These are phyloP conservation scores for Pseudeuparius sepicola DNA, from an alignment of 2,888 invertebrate genomes.

Conservation along the genomic window DNA sequence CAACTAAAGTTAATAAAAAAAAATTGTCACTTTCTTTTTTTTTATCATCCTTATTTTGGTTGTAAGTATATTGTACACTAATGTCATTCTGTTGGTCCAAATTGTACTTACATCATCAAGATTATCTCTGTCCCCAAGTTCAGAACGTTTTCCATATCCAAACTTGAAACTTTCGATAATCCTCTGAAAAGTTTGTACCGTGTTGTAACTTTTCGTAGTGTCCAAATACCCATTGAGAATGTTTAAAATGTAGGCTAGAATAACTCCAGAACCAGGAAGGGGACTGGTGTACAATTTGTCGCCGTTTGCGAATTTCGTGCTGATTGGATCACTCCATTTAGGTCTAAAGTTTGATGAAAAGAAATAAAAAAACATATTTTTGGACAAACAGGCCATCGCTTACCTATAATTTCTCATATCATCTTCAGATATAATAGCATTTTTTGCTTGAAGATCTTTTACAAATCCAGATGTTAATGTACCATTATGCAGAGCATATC, in stretches of 20 bases:
- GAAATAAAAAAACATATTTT: too few species aligned
- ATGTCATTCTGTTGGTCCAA: too few species aligned
- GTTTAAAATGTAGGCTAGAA: slow-evolving; percentile 74
- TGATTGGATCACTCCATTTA: slow-evolving; percentile 56
- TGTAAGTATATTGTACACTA: too few species aligned
- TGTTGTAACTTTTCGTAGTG: slow-evolving; percentile 27
- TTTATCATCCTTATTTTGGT: too few species aligned
- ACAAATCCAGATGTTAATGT: slow-evolving; percentile 38
- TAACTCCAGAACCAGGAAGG: slow-evolving; percentile 76
- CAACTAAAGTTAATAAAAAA: too few species aligned
- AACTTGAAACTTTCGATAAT: slow-evolving; percentile 85
- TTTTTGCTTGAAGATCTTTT: slow-evolving; percentile 39
- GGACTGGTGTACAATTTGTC: slow-evolving; percentile 66
- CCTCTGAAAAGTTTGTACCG: slow-evolving; percentile 63
- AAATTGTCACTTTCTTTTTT: too few species aligned
- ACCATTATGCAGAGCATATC: slow-evolving; percentile 48
- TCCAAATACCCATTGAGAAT: slow-evolving; percentile 52
- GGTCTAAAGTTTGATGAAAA: too few species aligned
- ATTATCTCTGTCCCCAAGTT: slow-evolving; percentile 60
- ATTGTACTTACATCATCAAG: slow-evolving; percentile 19
- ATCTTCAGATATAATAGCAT: slow-evolving; percentile 67
- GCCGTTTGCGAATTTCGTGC: slow-evolving; percentile 47
- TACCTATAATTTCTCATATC: slow-evolving; percentile 68
- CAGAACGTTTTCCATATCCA: slow-evolving; percentile 76
- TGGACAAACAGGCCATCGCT: too few species aligned